Evolutionary conservation across 2,888 invertebrate genomes (phyloP).

Genomic region (Lithodes maja): DNA sequence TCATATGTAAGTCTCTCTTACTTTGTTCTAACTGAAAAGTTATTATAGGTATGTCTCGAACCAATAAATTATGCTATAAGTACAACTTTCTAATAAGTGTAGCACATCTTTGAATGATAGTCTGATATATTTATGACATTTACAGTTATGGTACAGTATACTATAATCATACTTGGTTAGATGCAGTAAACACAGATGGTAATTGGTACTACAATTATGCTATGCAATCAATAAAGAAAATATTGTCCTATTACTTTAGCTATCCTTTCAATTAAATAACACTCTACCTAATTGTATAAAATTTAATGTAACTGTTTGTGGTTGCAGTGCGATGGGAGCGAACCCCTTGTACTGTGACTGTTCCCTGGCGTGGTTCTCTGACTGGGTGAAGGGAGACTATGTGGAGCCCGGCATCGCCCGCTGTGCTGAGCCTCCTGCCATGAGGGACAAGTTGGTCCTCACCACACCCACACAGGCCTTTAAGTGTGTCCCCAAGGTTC

Average conservation of each 20-base stretch:
- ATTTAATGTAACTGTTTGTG: not conserved
- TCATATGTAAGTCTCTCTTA: constrained; percentile 87
- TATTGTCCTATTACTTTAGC: too few species aligned
- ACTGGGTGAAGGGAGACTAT: constrained; percentile 96
- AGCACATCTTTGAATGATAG: too few species aligned
- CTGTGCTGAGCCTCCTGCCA: constrained; percentile 90
- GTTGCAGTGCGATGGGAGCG: constrained; percentile 90
- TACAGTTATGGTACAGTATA: too few species aligned
- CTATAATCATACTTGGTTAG: too few species aligned
- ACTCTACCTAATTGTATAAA: too few species aligned
- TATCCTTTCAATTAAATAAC: too few species aligned
- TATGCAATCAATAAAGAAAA: too few species aligned
- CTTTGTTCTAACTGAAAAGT: not conserved
- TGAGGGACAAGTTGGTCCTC: constrained; percentile 94
- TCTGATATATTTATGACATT: too few species aligned
- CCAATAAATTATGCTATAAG: too few species aligned
- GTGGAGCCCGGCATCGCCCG: constrained; percentile 98
- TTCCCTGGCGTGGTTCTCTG: constrained; percentile 94
- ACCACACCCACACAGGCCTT: constrained; percentile 91
- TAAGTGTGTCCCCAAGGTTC: constrained; percentile 77
- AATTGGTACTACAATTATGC: too few species aligned
- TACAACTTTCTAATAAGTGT: too few species aligned
- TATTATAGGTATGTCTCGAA: not conserved
- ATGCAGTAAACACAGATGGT: too few species aligned
- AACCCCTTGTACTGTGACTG: constrained; percentile 99